Conservation (phyloP, 2,797 vertebrate genomes). For the Phyllotis vaccarum region DNA sequence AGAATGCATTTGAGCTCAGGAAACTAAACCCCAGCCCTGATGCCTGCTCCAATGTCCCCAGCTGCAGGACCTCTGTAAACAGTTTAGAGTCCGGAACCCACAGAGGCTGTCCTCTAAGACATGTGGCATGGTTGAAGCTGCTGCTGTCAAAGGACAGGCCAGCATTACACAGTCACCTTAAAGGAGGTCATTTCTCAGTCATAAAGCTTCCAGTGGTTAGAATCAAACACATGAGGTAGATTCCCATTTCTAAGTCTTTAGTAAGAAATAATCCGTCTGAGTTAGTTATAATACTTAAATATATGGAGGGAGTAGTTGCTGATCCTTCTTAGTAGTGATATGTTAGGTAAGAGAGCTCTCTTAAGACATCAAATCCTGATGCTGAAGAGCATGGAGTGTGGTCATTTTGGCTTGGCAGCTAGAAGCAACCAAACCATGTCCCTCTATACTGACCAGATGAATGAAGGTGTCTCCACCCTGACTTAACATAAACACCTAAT, state of each 20-base stretch:
- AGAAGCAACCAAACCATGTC: neutral
- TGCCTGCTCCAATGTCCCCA: neutral
- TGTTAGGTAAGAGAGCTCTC: neutral
- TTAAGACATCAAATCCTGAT: neutral
- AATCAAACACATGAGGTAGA: constrained; percentile 17
- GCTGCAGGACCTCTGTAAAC: neutral
- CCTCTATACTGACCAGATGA: neutral
- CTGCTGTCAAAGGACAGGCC: constrained; percentile 7
- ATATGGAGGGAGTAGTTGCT: neutral
- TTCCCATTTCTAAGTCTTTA: constrained; percentile 45
- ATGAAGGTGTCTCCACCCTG: neutral
- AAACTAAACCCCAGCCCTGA: neutral
- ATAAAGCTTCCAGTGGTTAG: constrained; percentile 56
- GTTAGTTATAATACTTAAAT: constrained; percentile 52
- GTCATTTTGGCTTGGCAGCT: neutral
- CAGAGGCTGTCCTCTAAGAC: neutral
- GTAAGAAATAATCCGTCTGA: constrained; percentile 64
- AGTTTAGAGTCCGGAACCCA: neutral
- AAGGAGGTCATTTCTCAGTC: constrained; percentile 62
- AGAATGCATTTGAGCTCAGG: neutral
- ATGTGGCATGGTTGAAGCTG: neutral
- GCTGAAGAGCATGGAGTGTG: neutral
- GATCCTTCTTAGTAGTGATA: constrained; percentile 40
- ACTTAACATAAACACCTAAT: neutral
- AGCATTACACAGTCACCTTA: neutral